Evolutionary conservation across 2,113 vertebrate species (phyloP).

Genomic region (Cheirogaleus medius): DNA sequence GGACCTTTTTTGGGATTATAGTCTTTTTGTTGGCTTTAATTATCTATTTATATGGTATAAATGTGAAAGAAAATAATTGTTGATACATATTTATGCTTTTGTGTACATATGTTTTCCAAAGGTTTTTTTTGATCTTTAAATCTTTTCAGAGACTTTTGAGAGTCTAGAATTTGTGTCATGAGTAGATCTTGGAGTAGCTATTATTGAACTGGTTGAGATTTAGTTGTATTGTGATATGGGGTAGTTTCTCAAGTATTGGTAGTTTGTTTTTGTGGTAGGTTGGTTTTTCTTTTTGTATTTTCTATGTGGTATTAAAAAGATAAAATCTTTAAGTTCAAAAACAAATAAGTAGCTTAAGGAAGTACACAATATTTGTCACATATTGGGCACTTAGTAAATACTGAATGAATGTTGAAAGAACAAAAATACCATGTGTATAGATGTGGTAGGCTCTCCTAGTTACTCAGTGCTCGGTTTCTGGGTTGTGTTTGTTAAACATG

Average conservation of each 20-base stretch:
- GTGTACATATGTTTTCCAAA: neutral
- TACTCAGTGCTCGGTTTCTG: neutral
- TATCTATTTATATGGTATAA: neutral
- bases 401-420: neutral
- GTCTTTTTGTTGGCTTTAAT: neutral
- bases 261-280: constrained; percentile 37
- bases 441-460: neutral
- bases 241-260: constrained; percentile 42
- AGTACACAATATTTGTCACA: neutral
- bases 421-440: neutral
- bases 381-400: neutral
- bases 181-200: neutral
- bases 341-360: constrained; percentile 22
- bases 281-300: constrained; percentile 27
- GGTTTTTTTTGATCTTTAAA: neutral
- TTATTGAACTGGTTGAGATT: constrained; percentile 8
- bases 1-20: neutral
- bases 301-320: constrained; percentile 3
- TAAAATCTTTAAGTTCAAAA: constrained; percentile 21
- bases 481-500: neutral
- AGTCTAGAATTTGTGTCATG: constrained; percentile 5
- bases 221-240: neutral
- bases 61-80: neutral
- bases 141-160: constrained; percentile 54
- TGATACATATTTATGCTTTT: neutral